Evolutionary conservation across 2,113 vertebrate genomes (phyloP), one percentile per base, ranked within the genome.

Genomic region (Gobius niger): DNA sequence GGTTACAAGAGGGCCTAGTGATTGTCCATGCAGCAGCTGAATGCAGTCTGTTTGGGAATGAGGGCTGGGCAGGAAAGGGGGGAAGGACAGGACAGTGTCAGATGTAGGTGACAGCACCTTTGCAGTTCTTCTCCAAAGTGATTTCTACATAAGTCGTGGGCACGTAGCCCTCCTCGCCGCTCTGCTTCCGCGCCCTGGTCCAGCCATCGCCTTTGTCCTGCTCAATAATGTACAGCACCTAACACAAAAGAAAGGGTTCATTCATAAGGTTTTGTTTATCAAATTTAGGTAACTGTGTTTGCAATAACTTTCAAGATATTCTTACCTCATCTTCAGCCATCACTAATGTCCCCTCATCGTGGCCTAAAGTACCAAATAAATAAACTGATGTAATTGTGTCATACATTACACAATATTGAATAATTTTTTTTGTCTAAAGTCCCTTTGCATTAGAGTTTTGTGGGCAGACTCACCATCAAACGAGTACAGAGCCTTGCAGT

Each of bases 51-150:
- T 40, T 52, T 7, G 64, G 75, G 77, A 66, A 42, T 34, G 49
- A n/a, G 51, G 44, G 75, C 24, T 9, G 15, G 50, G 52, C 44
- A 69, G 47, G 75, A 70, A 52, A 77, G 47, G 70, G 15, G 72
- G 41, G 24, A 40, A 40, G 42, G 60, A 15, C 34, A 62, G 42
- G 61, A 75, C 60, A 59, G 72, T 11, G 64, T 96, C 95, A 99
- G 93, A 99, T 99, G 93, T 99, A 99, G 87, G 98, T 99, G 94
- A 99, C 98, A 91, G 98, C 98, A 99, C 97, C 97, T 99, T 99
- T 98, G 95, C 96, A 96, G 93, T 95, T 97, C 91, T 95, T 98
- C 94, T 99, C 97, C 95, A 99, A 87, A 65, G 96, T 97, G 92
- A 99, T 95, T 87, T 98, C 96, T 91, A 99, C 96, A 85, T 99